Evolutionary conservation across 2,797 vertebrate species (phyloP).

Genomic region (Sphaeramia orbicularis): DNA sequence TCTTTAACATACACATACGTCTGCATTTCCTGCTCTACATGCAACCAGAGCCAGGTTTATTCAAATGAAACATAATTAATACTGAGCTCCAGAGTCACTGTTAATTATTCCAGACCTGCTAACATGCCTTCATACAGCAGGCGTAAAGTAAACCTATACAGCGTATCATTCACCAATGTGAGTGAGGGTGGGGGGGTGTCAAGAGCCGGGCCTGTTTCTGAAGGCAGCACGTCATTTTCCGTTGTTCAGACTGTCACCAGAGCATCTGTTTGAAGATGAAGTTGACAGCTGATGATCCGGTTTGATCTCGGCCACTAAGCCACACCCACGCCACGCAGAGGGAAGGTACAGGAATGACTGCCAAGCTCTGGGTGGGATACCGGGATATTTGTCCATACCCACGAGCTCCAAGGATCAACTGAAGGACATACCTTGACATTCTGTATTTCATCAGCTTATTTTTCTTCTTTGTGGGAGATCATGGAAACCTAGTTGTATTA

Average conservation of each 20-base stretch:
- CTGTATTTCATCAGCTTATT: neutral
- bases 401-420: conserved; percentile 3
- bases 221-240: conserved; percentile 33
- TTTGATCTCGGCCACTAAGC: conserved; percentile 38
- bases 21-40: no score
- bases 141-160: no score
- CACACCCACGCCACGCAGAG: conserved; percentile 5
- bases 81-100: no score
- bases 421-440: conserved; percentile 13
- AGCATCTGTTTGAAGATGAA: conserved; percentile 26
- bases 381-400: neutral
- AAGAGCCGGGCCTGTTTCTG: neutral
- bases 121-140: no score
- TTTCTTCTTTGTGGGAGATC: neutral
- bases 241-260: conserved; percentile 41
- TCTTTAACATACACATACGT: no score
- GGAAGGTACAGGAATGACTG: neutral
- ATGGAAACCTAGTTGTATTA: neutral
- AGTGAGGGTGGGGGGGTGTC: neutral
- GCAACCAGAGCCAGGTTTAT: no score
- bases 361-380: conserved; percentile 14
- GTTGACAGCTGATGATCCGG: conserved; percentile 36
- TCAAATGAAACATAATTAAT: no score
- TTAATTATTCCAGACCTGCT: no score
- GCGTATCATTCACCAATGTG: no score